Conservation (phyloP, 2,797 vertebrate genomes). For the Ammospiza maritima region DNA sequence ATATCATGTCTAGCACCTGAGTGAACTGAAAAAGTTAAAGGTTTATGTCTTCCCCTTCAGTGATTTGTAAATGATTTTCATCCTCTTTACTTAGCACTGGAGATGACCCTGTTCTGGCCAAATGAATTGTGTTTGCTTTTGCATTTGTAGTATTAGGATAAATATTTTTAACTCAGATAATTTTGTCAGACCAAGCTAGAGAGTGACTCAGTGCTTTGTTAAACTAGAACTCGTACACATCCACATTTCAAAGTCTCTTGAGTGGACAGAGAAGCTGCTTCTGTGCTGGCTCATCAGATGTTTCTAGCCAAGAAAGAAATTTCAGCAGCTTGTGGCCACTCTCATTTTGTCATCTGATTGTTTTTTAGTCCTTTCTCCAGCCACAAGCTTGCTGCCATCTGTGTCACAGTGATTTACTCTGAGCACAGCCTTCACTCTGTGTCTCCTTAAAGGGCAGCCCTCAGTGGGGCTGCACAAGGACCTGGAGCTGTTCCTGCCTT, state of each 20-base stretch:
- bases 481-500: not conserved
- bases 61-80: not conserved
- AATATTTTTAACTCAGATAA: not conserved
- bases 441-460: not conserved
- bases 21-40: not conserved
- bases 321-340: not conserved
- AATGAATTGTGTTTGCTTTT: not conserved
- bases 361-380: not conserved
- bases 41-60: not conserved
- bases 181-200: not conserved
- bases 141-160: not conserved
- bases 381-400: not conserved
- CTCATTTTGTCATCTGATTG: not conserved
- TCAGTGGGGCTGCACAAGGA: not conserved
- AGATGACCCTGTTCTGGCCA: not conserved
- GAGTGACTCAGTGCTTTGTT: not conserved
- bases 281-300: not conserved
- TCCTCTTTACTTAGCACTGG: not conserved
- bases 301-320: not conserved
- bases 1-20: not conserved
- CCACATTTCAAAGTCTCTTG: not conserved
- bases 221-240: not conserved
- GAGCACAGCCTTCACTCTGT: not conserved
- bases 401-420: not conserved
- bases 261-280: not conserved